A percentile compares a stretch with the other conserved stretches of the same genome.
These are phyloP conservation scores for Caenorhabditis plicata DNA, from an alignment of 2,888 invertebrate species.

Conservation along the genomic window DNA sequence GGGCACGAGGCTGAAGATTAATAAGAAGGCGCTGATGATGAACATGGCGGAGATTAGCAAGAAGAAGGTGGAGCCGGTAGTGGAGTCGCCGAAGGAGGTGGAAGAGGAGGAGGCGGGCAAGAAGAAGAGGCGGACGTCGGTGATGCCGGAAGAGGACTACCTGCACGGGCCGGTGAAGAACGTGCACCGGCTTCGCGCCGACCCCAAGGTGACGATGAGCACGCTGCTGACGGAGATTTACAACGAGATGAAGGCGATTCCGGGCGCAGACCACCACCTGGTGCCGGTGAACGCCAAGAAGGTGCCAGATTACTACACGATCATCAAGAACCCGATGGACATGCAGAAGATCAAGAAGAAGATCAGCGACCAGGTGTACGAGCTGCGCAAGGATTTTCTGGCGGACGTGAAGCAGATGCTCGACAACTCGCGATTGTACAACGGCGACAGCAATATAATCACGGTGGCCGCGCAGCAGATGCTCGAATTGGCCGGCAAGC, in stretches of 20 bases:
- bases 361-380: constrained; percentile 73
- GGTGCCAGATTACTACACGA: constrained; percentile 90
- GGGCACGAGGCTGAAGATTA: constrained; percentile 68
- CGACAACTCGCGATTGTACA: constrained; percentile 79
- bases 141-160: constrained; percentile 60
- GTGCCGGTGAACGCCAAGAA: constrained; percentile 88
- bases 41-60: constrained; percentile 11
- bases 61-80: constrained; percentile 19
- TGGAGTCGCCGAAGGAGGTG: neutral
- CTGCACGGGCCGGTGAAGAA: constrained; percentile 69
- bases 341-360: constrained; percentile 91
- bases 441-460: constrained; percentile 57
- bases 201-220: constrained; percentile 75
- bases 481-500: constrained; percentile 58
- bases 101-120: constrained; percentile 7
- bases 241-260: constrained; percentile 81
- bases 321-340: constrained; percentile 92
- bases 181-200: constrained; percentile 86
- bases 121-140: constrained; percentile 40
- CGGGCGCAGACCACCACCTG: constrained; percentile 84
- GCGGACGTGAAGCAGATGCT: constrained; percentile 93
- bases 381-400: constrained; percentile 73
- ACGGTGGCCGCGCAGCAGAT: constrained; percentile 56
- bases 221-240: constrained; percentile 55
- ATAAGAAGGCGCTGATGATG: constrained; percentile 29